Evolutionary conservation across 2,888 invertebrate species (phyloP).

Genomic region (Dryomyza anilis): DNA sequence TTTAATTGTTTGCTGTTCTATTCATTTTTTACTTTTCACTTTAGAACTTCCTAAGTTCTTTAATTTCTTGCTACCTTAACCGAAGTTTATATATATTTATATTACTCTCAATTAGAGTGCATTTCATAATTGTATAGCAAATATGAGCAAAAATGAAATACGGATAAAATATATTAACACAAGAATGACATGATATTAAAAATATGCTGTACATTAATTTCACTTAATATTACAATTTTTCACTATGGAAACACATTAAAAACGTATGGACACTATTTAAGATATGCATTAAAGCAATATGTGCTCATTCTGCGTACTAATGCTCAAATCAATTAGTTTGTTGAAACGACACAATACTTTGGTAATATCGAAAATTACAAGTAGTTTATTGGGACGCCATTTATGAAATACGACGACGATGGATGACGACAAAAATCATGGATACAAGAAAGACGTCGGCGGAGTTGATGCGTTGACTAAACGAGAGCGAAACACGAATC

Average conservation of each 20-base stretch:
- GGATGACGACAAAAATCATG: slow-evolving; percentile 12
- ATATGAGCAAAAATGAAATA: slow-evolving; percentile 29
- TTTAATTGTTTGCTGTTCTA: slow-evolving; percentile 27
- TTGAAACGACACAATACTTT: slow-evolving; percentile 31
- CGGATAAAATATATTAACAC: slow-evolving; percentile 29
- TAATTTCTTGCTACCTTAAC: slow-evolving; percentile 10
- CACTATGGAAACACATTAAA: too few relatives aligned
- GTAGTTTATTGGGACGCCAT: slow-evolving; percentile 27
- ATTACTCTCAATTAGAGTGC: slow-evolving; percentile 54
- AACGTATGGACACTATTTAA: too few relatives aligned
- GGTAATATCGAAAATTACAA: background rate
- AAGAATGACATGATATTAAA: slow-evolving; percentile 57
- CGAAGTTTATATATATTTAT: slow-evolving; percentile 37
- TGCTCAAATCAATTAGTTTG: too few relatives aligned
- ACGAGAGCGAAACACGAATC: background rate
- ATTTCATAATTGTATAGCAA: slow-evolving; percentile 57
- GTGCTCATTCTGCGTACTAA: too few relatives aligned
- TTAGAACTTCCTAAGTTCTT: background rate
- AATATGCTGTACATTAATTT: too few relatives aligned
- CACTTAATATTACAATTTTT: too few relatives aligned
- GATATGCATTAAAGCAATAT: too few relatives aligned
- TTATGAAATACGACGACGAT: slow-evolving; percentile 26
- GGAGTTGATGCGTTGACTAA: slow-evolving; percentile 55
- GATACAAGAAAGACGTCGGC: slow-evolving; percentile 44
- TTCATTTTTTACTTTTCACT: slow-evolving; percentile 17